These are phyloP conservation scores for Columba livia DNA, from an alignment of 2,113 vertebrate species.

Conservation along the genomic window DNA sequence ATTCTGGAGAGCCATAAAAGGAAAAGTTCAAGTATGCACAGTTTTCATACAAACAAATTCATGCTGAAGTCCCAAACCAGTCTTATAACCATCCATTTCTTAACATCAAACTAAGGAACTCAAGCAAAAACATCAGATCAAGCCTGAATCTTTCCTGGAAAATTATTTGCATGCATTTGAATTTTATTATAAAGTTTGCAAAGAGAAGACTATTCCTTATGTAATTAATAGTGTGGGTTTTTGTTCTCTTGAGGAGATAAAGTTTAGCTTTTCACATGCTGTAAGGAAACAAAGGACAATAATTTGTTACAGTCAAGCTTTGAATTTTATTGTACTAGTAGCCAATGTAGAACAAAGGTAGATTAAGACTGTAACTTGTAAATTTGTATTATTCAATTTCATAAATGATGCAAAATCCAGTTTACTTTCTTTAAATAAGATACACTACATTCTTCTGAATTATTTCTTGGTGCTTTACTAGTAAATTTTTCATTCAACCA, in stretches of 20 bases:
- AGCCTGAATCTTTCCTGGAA: background rate
- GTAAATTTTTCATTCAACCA: background rate
- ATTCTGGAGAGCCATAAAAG: background rate
- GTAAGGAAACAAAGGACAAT: background rate
- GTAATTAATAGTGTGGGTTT: background rate
- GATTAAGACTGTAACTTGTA: background rate
- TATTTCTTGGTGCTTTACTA: background rate
- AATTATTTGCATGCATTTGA: background rate
- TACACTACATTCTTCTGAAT: background rate
- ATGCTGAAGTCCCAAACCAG: background rate
- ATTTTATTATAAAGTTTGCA: background rate
- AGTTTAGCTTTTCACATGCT: background rate
- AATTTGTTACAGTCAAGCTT: background rate
- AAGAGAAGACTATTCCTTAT: background rate
- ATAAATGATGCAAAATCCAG: background rate
- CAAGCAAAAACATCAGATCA: background rate
- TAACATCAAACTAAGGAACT: background rate
- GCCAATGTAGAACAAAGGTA: background rate
- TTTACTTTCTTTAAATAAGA: background rate
- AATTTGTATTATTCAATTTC: background rate
- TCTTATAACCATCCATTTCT: background rate
- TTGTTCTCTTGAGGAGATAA: background rate
- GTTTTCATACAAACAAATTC: background rate
- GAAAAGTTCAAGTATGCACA: background rate
- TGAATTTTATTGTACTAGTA: background rate